Conservation (phyloP, 2,113 vertebrate species). For the Alligator sinensis region DNA sequence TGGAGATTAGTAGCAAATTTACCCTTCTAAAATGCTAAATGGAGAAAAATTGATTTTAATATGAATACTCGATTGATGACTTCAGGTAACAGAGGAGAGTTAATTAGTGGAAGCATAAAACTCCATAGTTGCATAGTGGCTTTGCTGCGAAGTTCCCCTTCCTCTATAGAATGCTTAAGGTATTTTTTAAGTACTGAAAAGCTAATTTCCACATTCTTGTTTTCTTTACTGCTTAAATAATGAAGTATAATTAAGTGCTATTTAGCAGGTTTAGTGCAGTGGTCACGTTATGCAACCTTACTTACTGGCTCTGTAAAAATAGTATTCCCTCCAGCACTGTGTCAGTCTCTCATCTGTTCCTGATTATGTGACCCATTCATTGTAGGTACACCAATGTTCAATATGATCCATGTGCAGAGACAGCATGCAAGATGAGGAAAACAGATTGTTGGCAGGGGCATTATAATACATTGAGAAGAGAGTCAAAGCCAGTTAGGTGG, state of each 20-base stretch:
- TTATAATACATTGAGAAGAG: neutral
- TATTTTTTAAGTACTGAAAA: neutral
- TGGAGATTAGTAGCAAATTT: neutral
- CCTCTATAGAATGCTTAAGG: neutral
- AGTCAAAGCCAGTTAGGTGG: neutral
- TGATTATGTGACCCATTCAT: neutral
- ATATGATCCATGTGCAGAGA: neutral
- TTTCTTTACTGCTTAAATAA: neutral
- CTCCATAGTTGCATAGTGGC: neutral
- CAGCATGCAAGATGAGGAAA: neutral
- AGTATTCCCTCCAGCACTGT: neutral
- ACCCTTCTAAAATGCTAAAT: neutral
- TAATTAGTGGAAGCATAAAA: neutral
- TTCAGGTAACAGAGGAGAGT: neutral
- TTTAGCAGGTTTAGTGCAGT: neutral
- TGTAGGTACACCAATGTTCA: neutral
- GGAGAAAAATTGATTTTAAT: neutral
- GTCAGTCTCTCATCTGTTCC: neutral
- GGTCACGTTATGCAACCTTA: neutral
- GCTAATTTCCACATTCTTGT: neutral
- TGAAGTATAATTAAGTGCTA: rapidly evolving
- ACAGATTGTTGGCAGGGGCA: neutral
- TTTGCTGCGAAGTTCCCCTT: neutral
- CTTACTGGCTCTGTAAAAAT: neutral
- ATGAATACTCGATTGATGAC: neutral